phyloP scores from a whole-genome alignment of 1,140 invertebrate genomes.

The Sitodiplosis mosellana region DNA sequence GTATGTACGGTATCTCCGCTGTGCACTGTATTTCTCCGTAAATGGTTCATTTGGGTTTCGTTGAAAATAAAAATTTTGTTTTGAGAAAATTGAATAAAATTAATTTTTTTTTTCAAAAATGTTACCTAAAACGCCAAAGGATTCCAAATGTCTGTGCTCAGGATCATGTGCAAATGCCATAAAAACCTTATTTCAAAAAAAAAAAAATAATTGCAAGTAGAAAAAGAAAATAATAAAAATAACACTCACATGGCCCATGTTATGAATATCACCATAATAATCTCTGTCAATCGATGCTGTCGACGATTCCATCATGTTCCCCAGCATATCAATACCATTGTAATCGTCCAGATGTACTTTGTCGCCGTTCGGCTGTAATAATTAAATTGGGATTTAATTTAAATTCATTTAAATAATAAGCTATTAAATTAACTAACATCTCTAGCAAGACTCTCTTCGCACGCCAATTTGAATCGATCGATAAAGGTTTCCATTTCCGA shows the following conservation, averaged over 20 bases:
- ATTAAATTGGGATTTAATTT: too few species aligned
- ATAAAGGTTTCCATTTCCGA: conserved; percentile 46
- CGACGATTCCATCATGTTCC: conserved; percentile 60
- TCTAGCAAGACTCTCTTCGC: conserved; percentile 36
- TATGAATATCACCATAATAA: conserved; percentile 55
- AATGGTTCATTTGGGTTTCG: too few species aligned
- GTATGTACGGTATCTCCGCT: too few species aligned
- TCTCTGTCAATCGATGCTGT: conserved; percentile 45
- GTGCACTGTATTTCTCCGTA: too few species aligned
- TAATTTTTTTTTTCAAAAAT: too few species aligned
- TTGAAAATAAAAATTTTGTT: too few species aligned
- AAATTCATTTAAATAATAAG: too few species aligned
- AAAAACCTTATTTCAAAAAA: conserved; percentile 27
- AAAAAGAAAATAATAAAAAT: too few species aligned
- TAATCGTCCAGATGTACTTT: conserved; percentile 37
- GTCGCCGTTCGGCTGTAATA: conserved; percentile 26
- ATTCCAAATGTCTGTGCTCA: conserved; percentile 45
- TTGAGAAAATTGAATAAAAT: too few species aligned
- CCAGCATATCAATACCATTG: conserved; percentile 58
- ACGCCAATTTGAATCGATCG: conserved; percentile 46
- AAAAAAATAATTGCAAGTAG: background rate
- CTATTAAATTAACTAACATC: conserved; percentile 28
- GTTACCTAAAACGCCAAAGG: conserved; percentile 28
- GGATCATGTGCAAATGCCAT: conserved; percentile 54
- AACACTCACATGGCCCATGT: conserved; percentile 34